Evolutionary conservation across 2,113 vertebrate genomes (phyloP).

Genomic region (Crotalus horridus): DNA sequence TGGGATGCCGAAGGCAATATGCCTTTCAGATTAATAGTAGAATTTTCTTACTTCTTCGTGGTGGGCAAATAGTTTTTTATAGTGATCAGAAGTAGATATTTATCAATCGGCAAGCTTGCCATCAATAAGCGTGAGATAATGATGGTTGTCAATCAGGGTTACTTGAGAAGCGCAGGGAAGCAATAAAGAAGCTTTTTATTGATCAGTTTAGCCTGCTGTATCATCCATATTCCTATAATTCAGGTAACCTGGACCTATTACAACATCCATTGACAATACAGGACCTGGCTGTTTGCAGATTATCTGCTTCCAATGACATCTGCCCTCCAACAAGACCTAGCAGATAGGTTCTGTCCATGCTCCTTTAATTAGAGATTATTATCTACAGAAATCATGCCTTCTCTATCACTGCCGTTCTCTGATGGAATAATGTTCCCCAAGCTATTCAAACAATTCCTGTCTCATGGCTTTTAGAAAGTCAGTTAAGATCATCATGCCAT

Average conservation of each 20-base stretch:
- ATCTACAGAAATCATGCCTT: not conserved
- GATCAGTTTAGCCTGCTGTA: not conserved
- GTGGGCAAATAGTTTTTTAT: not conserved
- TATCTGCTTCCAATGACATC: not conserved
- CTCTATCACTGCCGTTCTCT: not conserved
- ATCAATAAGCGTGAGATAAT: conserved; percentile 5
- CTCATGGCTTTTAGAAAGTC: not conserved
- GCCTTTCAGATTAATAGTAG: not conserved
- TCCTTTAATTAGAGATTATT: not conserved
- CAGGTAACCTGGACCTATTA: not conserved
- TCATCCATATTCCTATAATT: not conserved
- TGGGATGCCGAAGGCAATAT: not conserved
- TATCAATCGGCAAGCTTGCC: not conserved
- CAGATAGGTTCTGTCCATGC: not conserved
- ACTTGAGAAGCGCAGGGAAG: not conserved
- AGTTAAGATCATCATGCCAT: not conserved
- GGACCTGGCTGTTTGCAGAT: not conserved
- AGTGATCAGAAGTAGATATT: not conserved
- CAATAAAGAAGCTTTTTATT: not conserved
- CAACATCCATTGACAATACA: not conserved
- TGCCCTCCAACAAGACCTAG: not conserved
- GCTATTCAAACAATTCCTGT: not conserved
- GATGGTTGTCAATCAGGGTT: conserved; percentile 1
- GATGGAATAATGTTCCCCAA: not conserved
- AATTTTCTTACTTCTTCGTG: not conserved